These are phyloP conservation scores for Polydrusus cervinus DNA, from an alignment of 2,888 invertebrate species.

Conservation along the genomic window DNA sequence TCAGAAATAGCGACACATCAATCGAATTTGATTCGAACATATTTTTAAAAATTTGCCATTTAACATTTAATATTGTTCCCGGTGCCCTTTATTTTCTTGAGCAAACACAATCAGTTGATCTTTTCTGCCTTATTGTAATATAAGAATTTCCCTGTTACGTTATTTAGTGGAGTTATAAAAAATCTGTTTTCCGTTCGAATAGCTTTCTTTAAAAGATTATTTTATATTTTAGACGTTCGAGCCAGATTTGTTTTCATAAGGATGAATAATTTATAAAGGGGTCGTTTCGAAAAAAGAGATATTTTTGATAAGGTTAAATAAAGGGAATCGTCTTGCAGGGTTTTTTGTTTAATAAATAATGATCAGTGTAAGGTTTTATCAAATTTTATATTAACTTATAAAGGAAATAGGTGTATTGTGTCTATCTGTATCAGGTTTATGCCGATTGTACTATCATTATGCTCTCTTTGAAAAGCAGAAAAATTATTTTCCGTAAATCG, in stretches of 20 bases:
- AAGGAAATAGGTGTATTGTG: too few relatives aligned
- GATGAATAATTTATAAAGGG: conserved; percentile 10
- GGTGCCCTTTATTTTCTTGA: conserved; percentile 6
- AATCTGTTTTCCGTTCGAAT: conserved; percentile 15
- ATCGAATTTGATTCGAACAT: not conserved
- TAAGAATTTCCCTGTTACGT: not conserved
- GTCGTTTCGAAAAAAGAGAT: not conserved
- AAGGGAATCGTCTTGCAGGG: not conserved
- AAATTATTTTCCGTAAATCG: too few relatives aligned
- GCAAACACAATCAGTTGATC: conserved; percentile 15
- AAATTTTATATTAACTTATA: not conserved
- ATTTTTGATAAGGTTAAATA: conserved; percentile 1
- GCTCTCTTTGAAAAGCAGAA: too few relatives aligned
- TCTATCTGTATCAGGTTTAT: too few relatives aligned
- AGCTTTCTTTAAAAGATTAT: not conserved
- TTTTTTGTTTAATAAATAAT: not conserved
- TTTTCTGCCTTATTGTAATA: conserved; percentile 10
- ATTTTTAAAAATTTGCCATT: not conserved
- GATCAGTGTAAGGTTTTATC: not conserved
- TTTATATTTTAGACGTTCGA: conserved; percentile 7
- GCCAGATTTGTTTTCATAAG: conserved; percentile 4
- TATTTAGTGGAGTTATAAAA: not conserved
- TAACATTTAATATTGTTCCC: not conserved
- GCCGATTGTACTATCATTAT: too few relatives aligned
- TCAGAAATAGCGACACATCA: not conserved